Evolutionary conservation across 2,797 vertebrate species (phyloP), one percentile per base, ranked within the genome.

Genomic region (Anableps anableps): DNA sequence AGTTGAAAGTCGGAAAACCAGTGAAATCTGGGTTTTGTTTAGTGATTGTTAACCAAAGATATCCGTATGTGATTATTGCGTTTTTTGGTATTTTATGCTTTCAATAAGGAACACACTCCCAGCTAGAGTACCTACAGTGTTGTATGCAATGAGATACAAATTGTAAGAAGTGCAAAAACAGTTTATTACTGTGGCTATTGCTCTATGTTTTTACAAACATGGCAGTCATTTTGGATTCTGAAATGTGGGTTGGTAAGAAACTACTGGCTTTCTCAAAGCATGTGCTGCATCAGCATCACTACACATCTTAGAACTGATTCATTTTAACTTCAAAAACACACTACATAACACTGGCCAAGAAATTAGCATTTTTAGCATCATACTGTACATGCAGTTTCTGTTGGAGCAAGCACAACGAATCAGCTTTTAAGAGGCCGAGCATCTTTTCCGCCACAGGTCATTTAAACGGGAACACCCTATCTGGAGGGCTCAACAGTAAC

Each of bases 401-500:
- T 45, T 38, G 16, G n/a, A 53, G 17, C 48, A 51, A 66, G 14
- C 36, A 64, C 26, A 71, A n/a, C 13, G 11, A 21, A 43, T 72
- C 23, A 82, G 68, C 47, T 83, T 72, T 78, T 70, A 51, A 75
- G 53, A 72, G 62, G 55, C 41, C 26, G 75, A 75, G 48, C 76
- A 76, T 77, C 2, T 23, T 58, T 36, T 26, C n/a, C 68, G 43
- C 82, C 79, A 79, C 76, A 82, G 88, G 85, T 88, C 85, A 76
- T 85, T 85, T 76, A 81, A 87, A 88, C 77, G 74, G 78, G 62
- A 79, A 47, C 77, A 4, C 43, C 64, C 43, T 68, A 78, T 88
- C 79, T 68, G 77, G 43, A 84, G 73, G 86, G 86, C 79, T 78
- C 84, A 74, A 77, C 82, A 55, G 83, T 91, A 88, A 91, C 93